Percentiles rank a stretch among this genome's conserved stretches.
These are phyloP conservation scores for Spialia ferax DNA, from an alignment of 2,888 invertebrate genomes.

Conservation along the genomic window DNA sequence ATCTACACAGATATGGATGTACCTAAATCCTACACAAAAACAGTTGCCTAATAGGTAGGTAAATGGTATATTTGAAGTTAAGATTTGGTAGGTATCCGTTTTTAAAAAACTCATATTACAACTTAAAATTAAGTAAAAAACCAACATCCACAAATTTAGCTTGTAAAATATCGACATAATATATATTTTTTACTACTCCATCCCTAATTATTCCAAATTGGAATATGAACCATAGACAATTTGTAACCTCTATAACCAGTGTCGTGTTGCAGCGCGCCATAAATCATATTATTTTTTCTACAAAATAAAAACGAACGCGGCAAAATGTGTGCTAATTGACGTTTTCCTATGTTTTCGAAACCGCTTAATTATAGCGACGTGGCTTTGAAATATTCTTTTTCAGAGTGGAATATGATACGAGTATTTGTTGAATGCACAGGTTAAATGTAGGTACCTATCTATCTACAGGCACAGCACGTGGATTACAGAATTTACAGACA, in stretches of 20 bases:
- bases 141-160: constrained; percentile 44
- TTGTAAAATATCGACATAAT: constrained; percentile 25
- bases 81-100: too few relatives aligned
- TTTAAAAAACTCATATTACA: too few relatives aligned
- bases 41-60: neutral
- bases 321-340: constrained; percentile 84
- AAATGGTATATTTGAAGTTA: neutral
- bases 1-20: neutral
- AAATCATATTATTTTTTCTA: constrained; percentile 76
- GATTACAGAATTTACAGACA: too few relatives aligned
- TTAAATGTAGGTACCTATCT: neutral
- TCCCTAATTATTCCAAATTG: constrained; percentile 48
- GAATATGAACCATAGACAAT: constrained; percentile 71
- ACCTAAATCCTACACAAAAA: neutral
- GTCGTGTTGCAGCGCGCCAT: constrained; percentile 73
- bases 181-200: constrained; percentile 22
- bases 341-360: constrained; percentile 72
- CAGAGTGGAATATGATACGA: neutral
- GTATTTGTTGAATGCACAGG: neutral
- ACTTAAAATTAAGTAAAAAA: neutral
- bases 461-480: too few relatives aligned
- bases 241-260: constrained; percentile 78
- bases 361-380: constrained; percentile 51
- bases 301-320: constrained; percentile 63
- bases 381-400: constrained; percentile 25